Conservation (phyloP, 2,797 vertebrate genomes). For the Streptopelia turtur region DNA sequence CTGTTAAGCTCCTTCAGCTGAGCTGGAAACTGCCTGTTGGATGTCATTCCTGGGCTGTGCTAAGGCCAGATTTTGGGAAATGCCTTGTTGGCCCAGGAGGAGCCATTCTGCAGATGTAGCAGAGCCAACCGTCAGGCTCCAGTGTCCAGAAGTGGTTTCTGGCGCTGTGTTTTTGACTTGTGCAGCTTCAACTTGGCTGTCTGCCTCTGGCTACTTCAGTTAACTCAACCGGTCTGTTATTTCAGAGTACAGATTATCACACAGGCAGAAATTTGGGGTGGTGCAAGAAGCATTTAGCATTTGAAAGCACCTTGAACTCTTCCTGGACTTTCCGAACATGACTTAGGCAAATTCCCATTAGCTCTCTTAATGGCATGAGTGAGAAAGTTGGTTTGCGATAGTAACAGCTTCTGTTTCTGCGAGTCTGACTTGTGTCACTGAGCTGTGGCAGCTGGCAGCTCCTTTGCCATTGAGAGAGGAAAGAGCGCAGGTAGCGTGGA, state of each 20-base stretch:
- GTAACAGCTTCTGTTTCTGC: background rate
- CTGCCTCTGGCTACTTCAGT: background rate
- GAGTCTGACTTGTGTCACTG: background rate
- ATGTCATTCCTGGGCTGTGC: background rate
- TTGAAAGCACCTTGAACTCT: background rate
- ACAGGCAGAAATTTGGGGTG: background rate
- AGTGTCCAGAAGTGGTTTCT: background rate
- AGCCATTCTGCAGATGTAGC: background rate
- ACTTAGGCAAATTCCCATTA: background rate
- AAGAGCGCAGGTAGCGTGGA: background rate
- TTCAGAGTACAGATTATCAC: background rate
- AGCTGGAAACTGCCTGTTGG: slow-evolving; percentile 3
- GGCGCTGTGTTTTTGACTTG: background rate
- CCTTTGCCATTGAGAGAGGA: background rate
- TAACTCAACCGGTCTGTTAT: background rate
- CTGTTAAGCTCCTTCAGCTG: background rate
- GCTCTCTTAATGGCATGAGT: background rate
- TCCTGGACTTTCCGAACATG: background rate
- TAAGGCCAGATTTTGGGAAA: background rate
- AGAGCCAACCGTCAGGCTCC: accelerated
- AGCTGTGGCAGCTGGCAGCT: background rate
- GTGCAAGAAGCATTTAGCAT: background rate
- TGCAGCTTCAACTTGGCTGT: background rate
- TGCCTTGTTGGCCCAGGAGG: background rate
- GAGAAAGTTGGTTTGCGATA: background rate